Percentiles rank a stretch among this genome's conserved stretches.
Evolutionary conservation across 2,113 vertebrate genomes (phyloP).

Genomic region (Scolopax mira): DNA sequence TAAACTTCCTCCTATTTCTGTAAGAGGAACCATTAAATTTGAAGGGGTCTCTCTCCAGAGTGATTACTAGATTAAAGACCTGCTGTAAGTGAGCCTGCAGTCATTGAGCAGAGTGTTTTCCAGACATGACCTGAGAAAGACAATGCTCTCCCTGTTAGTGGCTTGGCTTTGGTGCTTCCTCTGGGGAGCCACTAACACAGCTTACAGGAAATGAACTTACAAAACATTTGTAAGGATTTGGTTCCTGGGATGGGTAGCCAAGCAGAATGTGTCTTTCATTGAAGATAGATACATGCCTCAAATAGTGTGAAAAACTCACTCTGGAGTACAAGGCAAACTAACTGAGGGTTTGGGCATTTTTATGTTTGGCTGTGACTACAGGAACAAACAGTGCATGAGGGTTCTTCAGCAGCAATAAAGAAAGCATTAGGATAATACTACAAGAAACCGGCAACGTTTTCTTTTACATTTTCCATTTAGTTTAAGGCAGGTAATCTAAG

Average conservation of each 20-base stretch:
- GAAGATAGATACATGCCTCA: background rate
- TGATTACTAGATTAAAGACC: constrained; percentile 64
- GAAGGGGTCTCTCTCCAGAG: constrained; percentile 43
- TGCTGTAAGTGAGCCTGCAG: constrained; percentile 56
- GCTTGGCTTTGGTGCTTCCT: constrained; percentile 43
- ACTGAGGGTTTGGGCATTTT: background rate
- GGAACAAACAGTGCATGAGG: background rate
- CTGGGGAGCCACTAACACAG: constrained; percentile 45
- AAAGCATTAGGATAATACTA: background rate
- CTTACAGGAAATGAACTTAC: constrained; percentile 62
- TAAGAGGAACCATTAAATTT: constrained; percentile 61
- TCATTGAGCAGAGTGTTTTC: constrained; percentile 39
- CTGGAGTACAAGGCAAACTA: background rate
- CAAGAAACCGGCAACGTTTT: background rate
- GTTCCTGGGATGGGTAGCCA: constrained; percentile 43
- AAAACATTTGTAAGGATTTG: constrained; percentile 60
- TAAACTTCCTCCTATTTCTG: constrained; percentile 12
- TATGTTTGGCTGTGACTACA: background rate
- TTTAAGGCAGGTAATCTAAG: background rate
- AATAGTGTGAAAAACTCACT: constrained; percentile 40
- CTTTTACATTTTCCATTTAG: background rate
- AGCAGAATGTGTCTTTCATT: constrained; percentile 34
- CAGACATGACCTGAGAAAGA: constrained; percentile 28
- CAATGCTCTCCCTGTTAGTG: constrained; percentile 59
- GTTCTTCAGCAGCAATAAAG: background rate